Evolutionary conservation across 2,797 vertebrate genomes (phyloP).

Genomic region (Decapterus maruadsi): DNA sequence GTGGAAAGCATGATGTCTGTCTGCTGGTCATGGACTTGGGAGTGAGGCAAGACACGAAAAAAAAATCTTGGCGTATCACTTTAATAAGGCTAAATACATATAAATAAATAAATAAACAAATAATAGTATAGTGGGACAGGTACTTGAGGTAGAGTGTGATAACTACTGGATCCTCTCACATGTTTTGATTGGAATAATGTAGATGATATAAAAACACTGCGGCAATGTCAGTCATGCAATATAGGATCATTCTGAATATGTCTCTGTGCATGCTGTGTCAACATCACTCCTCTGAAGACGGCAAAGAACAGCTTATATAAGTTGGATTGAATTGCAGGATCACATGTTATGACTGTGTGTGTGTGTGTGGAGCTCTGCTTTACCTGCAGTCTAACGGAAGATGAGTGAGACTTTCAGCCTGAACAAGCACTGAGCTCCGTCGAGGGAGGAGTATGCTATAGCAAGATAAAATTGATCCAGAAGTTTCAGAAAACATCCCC

Average conservation of each 20-base stretch:
- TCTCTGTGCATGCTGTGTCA: constrained; percentile 9
- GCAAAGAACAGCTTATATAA: constrained; percentile 49
- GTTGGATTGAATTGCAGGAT: constrained; percentile 44
- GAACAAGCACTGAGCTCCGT: constrained; percentile 5
- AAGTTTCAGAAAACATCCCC: constrained; percentile 66
- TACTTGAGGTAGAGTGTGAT: background rate
- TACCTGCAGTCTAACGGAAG: constrained; percentile 30
- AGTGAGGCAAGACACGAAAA: no score
- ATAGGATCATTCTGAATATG: background rate
- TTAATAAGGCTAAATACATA: background rate
- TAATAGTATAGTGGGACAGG: background rate
- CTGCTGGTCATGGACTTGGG: no score
- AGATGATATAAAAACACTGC: constrained; percentile 24
- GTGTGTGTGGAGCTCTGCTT: background rate
- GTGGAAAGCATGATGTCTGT: no score
- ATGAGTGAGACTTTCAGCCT: background rate
- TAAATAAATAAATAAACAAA: no score
- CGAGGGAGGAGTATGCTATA: constrained; percentile 29
- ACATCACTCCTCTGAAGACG: constrained; percentile 19
- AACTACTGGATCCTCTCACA: background rate
- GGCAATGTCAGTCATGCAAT: constrained; percentile 1
- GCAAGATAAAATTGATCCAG: constrained; percentile 68
- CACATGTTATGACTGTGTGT: constrained; percentile 14
- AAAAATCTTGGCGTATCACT: no score
- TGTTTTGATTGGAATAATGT: background rate